These are phyloP conservation scores for Cinclus cinclus DNA, from an alignment of 2,113 vertebrate species.

Conservation along the genomic window DNA sequence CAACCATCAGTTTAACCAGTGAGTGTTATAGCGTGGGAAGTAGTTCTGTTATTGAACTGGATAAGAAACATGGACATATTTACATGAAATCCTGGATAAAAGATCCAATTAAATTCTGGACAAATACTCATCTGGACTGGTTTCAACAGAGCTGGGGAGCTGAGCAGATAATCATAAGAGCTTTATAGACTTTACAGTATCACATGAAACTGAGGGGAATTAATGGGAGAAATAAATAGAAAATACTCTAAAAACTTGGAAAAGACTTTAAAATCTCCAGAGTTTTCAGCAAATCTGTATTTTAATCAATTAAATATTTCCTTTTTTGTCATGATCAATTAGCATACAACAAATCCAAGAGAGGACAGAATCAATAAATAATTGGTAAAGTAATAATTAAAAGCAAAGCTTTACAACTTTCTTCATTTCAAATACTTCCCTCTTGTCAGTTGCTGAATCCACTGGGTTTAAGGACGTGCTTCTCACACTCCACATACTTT, in stretches of 20 bases:
- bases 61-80: neutral
- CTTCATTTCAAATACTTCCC: neutral
- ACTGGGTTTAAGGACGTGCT: neutral
- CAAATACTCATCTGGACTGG: neutral
- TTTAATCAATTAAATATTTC: neutral
- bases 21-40: neutral
- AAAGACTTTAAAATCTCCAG: neutral
- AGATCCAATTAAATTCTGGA: neutral
- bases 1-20: neutral
- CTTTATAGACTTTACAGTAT: neutral
- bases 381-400: constrained; percentile 9
- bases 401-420: neutral
- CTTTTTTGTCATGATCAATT: neutral
- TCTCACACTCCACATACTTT: neutral
- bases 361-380: neutral
- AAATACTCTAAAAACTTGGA: neutral
- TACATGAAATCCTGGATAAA: neutral
- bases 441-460: neutral
- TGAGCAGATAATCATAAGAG: neutral
- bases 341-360: neutral
- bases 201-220: neutral
- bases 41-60: neutral
- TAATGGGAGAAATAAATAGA: neutral
- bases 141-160: neutral
- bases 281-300: neutral